Evolutionary conservation across 2,113 vertebrate genomes (phyloP).

Genomic region (Grus americana): DNA sequence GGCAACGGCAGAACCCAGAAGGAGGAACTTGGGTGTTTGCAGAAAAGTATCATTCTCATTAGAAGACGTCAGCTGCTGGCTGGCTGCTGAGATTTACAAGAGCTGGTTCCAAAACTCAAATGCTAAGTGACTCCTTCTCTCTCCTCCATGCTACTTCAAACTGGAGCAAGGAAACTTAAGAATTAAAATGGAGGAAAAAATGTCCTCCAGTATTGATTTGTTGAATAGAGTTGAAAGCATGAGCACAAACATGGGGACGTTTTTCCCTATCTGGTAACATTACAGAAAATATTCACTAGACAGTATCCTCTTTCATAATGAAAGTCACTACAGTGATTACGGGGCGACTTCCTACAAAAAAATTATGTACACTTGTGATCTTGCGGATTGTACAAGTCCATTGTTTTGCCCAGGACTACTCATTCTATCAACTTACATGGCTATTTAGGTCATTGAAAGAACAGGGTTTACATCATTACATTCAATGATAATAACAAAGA

Average conservation of each 20-base stretch:
- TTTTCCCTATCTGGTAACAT: not conserved
- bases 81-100: conserved; percentile 24
- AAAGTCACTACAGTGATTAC: not conserved
- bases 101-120: not conserved
- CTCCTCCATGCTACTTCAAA: not conserved
- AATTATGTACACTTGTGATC: not conserved
- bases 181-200: not conserved
- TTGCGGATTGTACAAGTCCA: not conserved
- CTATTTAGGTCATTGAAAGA: not conserved
- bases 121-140: not conserved
- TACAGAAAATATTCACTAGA: not conserved
- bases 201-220: not conserved
- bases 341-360: not conserved
- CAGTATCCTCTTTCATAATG: not conserved
- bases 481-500: not conserved
- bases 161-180: not conserved
- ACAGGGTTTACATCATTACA: not conserved
- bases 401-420: not conserved
- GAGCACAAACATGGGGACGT: not conserved
- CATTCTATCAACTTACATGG: not conserved
- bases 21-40: not conserved
- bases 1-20: not conserved
- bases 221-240: not conserved
- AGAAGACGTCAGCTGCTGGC: not conserved
- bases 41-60: conserved; percentile 24